Percentiles rank a stretch among this genome's conserved stretches.
phyloP scores from a whole-genome alignment of 2,888 invertebrate genomes.

The Pegoplata infirma region DNA sequence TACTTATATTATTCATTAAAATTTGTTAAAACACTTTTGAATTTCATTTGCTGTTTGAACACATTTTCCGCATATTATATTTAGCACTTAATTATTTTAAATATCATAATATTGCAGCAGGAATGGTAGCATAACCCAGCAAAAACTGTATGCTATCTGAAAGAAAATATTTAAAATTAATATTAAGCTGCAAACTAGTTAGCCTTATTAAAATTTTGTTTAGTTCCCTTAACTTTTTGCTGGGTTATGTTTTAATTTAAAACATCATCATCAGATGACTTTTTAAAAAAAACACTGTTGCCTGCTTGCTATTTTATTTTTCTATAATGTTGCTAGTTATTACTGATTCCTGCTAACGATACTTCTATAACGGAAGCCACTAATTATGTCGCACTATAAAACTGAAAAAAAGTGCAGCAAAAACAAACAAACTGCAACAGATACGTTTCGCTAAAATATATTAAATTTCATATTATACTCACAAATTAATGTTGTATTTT shows the following conservation, averaged over 20 bases:
- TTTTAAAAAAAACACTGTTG: too few relatives aligned
- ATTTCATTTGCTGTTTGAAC: background rate
- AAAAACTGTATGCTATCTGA: too few relatives aligned
- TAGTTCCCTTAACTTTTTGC: too few relatives aligned
- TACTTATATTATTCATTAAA: background rate
- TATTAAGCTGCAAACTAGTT: too few relatives aligned
- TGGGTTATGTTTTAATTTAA: background rate
- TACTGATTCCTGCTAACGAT: background rate
- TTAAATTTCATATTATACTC: conserved; percentile 26
- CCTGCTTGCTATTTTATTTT: background rate
- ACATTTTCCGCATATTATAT: background rate
- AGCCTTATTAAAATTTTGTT: too few relatives aligned
- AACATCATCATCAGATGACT: background rate
- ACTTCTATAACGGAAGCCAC: conserved; percentile 30
- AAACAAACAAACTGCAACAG: background rate
- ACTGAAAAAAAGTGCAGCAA: background rate
- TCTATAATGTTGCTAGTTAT: background rate
- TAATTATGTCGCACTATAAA: conserved; percentile 36
- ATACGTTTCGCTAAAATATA: background rate
- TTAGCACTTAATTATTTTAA: conserved; percentile 1
- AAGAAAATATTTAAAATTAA: too few relatives aligned
- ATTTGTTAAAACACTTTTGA: background rate
- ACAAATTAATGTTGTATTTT: conserved; percentile 11
- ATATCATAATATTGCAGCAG: background rate
- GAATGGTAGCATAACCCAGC: too few relatives aligned